Evolutionary conservation across 1,140 invertebrate genomes (phyloP).

Genomic region (Armadillidium nasatum): DNA sequence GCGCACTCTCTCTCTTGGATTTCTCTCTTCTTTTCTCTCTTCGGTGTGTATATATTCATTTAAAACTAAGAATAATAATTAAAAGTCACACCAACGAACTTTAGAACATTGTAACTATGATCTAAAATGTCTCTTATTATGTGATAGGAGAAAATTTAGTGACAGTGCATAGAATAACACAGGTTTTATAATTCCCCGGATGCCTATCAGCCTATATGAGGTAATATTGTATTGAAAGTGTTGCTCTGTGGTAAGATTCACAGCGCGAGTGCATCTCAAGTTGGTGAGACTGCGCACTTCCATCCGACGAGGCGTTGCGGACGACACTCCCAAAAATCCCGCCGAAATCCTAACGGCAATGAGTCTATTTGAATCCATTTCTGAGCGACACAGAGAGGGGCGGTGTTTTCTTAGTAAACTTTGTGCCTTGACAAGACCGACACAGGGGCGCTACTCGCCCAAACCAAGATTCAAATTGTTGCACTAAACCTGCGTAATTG

Average conservation of each 20-base stretch:
- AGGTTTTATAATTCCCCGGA: conserved; percentile 9
- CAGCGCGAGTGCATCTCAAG: background rate
- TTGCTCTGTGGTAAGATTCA: background rate
- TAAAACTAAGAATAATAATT: conserved; percentile 7
- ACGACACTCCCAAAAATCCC: conserved; percentile 40
- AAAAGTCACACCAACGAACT: background rate
- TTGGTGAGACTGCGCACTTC: conserved; percentile 36
- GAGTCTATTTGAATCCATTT: conserved; percentile 45
- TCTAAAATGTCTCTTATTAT: background rate
- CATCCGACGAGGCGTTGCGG: conserved; percentile 36
- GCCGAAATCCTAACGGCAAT: conserved; percentile 42
- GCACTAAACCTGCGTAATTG: conserved; percentile 46
- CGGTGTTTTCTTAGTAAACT: conserved; percentile 44
- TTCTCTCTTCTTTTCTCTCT: background rate
- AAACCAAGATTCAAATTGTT: conserved; percentile 45
- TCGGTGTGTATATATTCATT: background rate
- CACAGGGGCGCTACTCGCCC: conserved; percentile 44
- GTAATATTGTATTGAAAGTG: conserved; percentile 8
- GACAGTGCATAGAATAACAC: background rate
- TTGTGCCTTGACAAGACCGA: conserved; percentile 44
- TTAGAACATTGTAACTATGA: background rate
- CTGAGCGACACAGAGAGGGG: conserved; percentile 41
- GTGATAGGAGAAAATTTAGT: conserved; percentile 1
- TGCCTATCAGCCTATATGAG: conserved; percentile 11
- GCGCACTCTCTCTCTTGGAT: background rate